Base-by-base conservation (phyloP, 2,888 invertebrate genomes). In the Luffia ferchaultella region DNA sequence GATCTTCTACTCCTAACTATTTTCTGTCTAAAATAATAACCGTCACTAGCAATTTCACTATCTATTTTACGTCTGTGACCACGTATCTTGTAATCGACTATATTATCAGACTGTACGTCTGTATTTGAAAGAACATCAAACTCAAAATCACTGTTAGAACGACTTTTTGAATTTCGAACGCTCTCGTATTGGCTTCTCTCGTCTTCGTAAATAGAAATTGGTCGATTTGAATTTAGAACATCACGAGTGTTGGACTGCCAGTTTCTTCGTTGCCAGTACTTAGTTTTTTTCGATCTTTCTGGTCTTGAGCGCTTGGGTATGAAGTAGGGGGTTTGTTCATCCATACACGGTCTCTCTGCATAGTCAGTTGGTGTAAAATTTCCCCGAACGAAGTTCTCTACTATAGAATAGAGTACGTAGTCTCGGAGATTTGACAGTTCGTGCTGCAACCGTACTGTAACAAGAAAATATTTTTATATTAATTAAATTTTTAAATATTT, bases 341-440 rank as follows among this genome's bases (percentile, higher is more conserved):
- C 72, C 19, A 63, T 58, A 62, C 82, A 83, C 1, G 80, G 68
- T 17, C 68, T 63, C 50, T 83, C 82, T 0, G 66, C 55, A 57
- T 61, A 62, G 47, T 68, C 64, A 45, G 76, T 79, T 0, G 80
- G 80, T 0, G 83, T 82, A 64, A 83, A 82, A 70, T 82, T 82
- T 17, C 83, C 82, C 2, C 71, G 60, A 57, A 76, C 67, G 59
- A 65, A 69, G 61, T 65, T 70, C 50, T 73, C 74, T 20, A 82
- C 71, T 41, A 75, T 64, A 0, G 78, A 71, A 60, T 79, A 74
- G 19, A 83, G 69, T 1, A 71, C 75, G 65, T 76, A 82, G 64
- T 82, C 80, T 1, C 70, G 66, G 2, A 82, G 70, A 0, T 61
- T 56, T 7, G 58, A 19, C 18, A 71, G 76, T 49, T 70, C 69